Conservation (phyloP, 2,113 vertebrate species). For the Gavialis gangeticus region DNA sequence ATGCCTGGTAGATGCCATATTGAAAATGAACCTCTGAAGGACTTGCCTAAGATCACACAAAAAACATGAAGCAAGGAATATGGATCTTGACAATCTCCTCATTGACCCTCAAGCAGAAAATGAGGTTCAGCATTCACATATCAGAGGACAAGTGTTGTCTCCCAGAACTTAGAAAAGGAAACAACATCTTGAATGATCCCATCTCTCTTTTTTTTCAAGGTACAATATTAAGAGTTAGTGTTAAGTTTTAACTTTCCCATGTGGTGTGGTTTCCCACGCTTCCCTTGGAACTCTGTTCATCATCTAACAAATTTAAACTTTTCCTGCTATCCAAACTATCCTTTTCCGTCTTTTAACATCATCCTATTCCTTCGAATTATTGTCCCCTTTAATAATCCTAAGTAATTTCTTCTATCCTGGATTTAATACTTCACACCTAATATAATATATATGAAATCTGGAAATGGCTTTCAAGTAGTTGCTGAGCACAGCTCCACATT, state of each 20-base stretch:
- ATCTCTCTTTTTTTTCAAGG: accelerated
- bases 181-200: accelerated
- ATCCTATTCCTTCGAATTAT: accelerated
- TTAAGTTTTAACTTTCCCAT: accelerated
- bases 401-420: accelerated
- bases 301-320: accelerated
- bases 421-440: accelerated
- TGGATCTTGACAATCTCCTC: not conserved
- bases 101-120: not conserved
- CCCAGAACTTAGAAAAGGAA: accelerated
- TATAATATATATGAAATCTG: not conserved
- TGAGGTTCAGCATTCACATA: accelerated
- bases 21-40: accelerated
- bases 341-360: not conserved
- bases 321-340: no score
- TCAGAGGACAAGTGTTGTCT: accelerated
- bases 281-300: accelerated
- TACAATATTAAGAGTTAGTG: accelerated
- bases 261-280: accelerated
- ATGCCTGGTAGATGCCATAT: accelerated
- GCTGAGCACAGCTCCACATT: not conserved
- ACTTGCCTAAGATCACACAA: not conserved
- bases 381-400: accelerated
- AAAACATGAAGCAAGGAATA: not conserved
- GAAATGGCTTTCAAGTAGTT: not conserved